phyloP scores from a whole-genome alignment of 2,888 invertebrate genomes.

The Chelonus formosanus region DNA sequence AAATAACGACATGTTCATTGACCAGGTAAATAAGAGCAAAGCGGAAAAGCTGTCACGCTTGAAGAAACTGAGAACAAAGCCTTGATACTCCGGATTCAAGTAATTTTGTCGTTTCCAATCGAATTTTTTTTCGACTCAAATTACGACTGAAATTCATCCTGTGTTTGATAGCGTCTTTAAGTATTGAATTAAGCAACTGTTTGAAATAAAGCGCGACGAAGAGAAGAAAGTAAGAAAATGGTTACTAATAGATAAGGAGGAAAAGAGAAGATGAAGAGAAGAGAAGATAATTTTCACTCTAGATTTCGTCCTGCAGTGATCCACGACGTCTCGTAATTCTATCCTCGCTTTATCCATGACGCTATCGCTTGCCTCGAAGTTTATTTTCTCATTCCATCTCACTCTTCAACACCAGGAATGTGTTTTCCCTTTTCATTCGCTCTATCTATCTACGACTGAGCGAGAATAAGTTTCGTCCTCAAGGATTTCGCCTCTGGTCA shows the following conservation, averaged over 20 bases:
- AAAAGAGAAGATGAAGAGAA: slow-evolving; percentile 17
- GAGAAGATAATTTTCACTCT: slow-evolving; percentile 36
- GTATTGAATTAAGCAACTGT: slow-evolving; percentile 10
- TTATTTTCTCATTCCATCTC: slow-evolving; percentile 26
- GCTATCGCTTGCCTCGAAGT: slow-evolving; percentile 31
- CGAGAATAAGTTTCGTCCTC: slow-evolving; percentile 36
- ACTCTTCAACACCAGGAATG: slow-evolving; percentile 8
- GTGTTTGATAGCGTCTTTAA: slow-evolving; percentile 15
- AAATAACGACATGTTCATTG: slow-evolving; percentile 15
- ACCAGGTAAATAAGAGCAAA: slow-evolving; percentile 31
- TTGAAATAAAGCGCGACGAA: not conserved
- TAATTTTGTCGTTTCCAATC: slow-evolving; percentile 32
- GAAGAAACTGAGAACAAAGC: slow-evolving; percentile 47
- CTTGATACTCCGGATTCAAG: slow-evolving; percentile 30
- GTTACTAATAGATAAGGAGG: slow-evolving; percentile 23
- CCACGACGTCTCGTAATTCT: slow-evolving; percentile 37
- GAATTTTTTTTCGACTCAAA: slow-evolving; percentile 10
- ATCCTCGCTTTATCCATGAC: slow-evolving; percentile 31
- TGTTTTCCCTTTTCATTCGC: slow-evolving; percentile 13
- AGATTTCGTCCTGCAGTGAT: slow-evolving; percentile 36
- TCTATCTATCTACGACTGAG: slow-evolving; percentile 21
- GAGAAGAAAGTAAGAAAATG: slow-evolving; percentile 2
- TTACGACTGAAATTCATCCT: slow-evolving; percentile 26
- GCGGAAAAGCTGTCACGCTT: slow-evolving; percentile 49
- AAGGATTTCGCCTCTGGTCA: slow-evolving; percentile 46